Evolutionary conservation across 2,797 vertebrate species (phyloP), one percentile per base, ranked within the genome.

Genomic region (Antennarius maculatus): DNA sequence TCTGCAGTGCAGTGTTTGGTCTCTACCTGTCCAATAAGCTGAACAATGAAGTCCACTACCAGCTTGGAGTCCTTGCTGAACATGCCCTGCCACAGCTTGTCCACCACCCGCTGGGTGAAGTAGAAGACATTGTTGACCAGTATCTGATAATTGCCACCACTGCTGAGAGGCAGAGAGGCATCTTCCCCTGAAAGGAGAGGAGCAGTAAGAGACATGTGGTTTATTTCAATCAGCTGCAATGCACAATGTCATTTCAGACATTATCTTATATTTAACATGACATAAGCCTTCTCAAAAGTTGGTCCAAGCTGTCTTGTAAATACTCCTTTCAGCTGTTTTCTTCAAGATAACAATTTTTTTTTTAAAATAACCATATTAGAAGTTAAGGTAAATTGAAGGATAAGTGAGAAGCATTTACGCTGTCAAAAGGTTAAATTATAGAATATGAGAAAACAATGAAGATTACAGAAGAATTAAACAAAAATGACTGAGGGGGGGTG

Each of bases 11-110:
- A 13, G 2, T 0, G 9, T 27, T 34, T 15, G 4, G 2, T 49
- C 6, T 1, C 2, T 92, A 99, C 98, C 96, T 99, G 98, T 91
- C 96, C 95, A 60, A 99, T 98, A 61, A 99, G 95, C 88, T 99
- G 97, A 85, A 98, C 96, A 46, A 99, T 97, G 87, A 98, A 99
- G 68, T 99, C 98, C 88, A 99, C 97, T 74, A 99, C 96, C 77
- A 97, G 93, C 81, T 99, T 99, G 88, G 98, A 98, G 85, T 99
- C 97, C 91, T 97, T 99, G 92, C 97, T 98, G 93, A 98, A 98
- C 96, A 99, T 98, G 75, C 98, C 96, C 93, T 99, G 98, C 98
- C 98, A 99, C 81, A 99, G 94, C 83, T 99, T 99, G 92, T 99
- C 98, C 88, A 99, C 98, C 74, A 99, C 96, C 52, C 98, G 94